Conservation (phyloP, 1,140 invertebrate genomes). For the Hycleus cichorii region DNA sequence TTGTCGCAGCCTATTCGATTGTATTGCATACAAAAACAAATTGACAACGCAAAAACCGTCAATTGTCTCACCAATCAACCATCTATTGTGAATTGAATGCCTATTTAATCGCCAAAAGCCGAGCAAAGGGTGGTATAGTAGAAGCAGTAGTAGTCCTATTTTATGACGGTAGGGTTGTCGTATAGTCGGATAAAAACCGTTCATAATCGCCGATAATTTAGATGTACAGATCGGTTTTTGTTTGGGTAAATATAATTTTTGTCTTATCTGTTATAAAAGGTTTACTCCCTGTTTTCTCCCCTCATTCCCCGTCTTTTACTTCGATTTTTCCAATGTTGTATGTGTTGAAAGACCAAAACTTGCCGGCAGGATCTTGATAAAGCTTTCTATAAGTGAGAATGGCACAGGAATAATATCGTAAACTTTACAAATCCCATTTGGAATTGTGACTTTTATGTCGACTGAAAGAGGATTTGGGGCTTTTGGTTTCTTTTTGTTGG, state of each 20-base stretch:
- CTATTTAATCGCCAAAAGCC: constrained; percentile 33
- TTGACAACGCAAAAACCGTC: constrained; percentile 41
- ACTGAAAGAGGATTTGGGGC: constrained; percentile 37
- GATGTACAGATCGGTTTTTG: too few relatives aligned
- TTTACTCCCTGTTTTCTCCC: constrained; percentile 20
- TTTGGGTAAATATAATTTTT: too few relatives aligned
- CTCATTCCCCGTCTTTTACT: neutral
- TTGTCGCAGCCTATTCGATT: constrained; percentile 33
- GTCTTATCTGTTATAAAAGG: too few relatives aligned
- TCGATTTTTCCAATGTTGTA: constrained; percentile 38
- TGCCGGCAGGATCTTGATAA: constrained; percentile 38
- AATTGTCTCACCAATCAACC: constrained; percentile 41
- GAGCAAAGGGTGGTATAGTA: constrained; percentile 27
- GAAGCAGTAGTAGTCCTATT: too few relatives aligned
- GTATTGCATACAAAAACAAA: constrained; percentile 39
- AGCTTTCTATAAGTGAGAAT: constrained; percentile 41
- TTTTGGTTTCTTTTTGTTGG: constrained; percentile 35
- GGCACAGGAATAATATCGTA: constrained; percentile 42
- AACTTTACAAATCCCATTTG: constrained; percentile 43
- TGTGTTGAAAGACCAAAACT: constrained; percentile 36
- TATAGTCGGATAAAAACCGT: too few relatives aligned
- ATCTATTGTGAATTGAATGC: constrained; percentile 36
- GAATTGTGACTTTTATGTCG: constrained; percentile 44
- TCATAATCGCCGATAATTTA: too few relatives aligned
- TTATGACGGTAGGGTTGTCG: too few relatives aligned